These are phyloP conservation scores for Odobenus rosmarus DNA, from an alignment of 2,113 vertebrate species.

Conservation along the genomic window DNA sequence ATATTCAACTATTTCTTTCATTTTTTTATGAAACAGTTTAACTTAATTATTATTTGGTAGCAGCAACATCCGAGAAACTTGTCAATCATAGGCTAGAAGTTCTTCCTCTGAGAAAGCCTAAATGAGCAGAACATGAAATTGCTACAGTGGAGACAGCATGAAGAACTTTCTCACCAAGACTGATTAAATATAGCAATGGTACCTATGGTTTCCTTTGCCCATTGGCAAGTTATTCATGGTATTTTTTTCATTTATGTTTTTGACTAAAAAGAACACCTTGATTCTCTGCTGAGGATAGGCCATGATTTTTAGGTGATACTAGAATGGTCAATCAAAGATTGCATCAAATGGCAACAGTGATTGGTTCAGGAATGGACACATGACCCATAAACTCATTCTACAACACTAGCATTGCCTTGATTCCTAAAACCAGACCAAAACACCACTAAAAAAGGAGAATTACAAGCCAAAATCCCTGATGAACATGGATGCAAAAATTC, in stretches of 20 bases:
- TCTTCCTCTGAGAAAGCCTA: background rate
- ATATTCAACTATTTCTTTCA: constrained; percentile 10
- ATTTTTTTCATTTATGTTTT: background rate
- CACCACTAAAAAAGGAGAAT: background rate
- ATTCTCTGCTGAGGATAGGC: background rate
- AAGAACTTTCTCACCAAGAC: background rate
- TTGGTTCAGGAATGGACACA: background rate
- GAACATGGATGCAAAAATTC: background rate
- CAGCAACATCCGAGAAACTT: background rate
- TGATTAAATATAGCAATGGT: background rate
- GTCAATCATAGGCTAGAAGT: background rate
- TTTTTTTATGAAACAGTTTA: background rate
- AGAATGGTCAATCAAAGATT: background rate
- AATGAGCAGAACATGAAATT: background rate
- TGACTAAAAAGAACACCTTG: background rate
- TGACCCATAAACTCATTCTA: background rate
- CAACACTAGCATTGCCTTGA: background rate
- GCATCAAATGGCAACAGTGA: background rate
- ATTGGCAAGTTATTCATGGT: background rate
- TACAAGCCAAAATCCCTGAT: background rate
- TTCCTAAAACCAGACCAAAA: background rate
- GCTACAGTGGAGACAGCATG: background rate
- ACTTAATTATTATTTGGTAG: background rate
- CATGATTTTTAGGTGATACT: background rate
- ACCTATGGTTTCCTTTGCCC: background rate